Conservation (phyloP, 2,888 invertebrate genomes). For the Corbicula japonica region DNA sequence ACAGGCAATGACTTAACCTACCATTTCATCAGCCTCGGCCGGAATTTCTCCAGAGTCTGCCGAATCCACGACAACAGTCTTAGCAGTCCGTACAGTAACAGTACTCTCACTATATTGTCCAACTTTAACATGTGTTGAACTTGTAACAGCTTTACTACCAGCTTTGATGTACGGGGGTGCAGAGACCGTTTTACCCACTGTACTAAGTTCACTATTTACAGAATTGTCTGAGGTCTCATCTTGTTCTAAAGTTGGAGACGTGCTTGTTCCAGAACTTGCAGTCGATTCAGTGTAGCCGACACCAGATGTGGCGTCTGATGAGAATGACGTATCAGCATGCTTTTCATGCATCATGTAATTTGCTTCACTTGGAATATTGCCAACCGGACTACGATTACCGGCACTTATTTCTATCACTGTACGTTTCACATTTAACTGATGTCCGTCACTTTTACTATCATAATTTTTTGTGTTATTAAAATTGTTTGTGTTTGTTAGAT, state of each 20-base stretch:
- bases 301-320: conserved; percentile 44
- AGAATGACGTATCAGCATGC: conserved; percentile 50
- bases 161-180: no score
- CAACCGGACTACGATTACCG: conserved; percentile 1
- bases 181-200: conserved; percentile 2
- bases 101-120: no score
- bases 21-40: no score
- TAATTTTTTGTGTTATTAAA: conserved; percentile 19
- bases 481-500: neutral
- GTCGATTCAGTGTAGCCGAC: conserved; percentile 47
- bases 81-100: no score
- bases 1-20: no score
- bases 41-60: no score
- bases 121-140: no score
- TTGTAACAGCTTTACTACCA: no score
- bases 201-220: neutral
- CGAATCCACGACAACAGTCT: no score
- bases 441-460: conserved; percentile 24
- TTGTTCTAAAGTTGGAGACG: conserved; percentile 12
- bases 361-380: conserved; percentile 24
- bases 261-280: conserved; percentile 42
- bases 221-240: conserved; percentile 32
- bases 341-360: conserved; percentile 34
- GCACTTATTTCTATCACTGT: conserved; percentile 13
- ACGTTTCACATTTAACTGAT: conserved; percentile 17